Evolutionary conservation across 2,888 invertebrate species (phyloP).

Genomic region (Ariolimax columbianus): DNA sequence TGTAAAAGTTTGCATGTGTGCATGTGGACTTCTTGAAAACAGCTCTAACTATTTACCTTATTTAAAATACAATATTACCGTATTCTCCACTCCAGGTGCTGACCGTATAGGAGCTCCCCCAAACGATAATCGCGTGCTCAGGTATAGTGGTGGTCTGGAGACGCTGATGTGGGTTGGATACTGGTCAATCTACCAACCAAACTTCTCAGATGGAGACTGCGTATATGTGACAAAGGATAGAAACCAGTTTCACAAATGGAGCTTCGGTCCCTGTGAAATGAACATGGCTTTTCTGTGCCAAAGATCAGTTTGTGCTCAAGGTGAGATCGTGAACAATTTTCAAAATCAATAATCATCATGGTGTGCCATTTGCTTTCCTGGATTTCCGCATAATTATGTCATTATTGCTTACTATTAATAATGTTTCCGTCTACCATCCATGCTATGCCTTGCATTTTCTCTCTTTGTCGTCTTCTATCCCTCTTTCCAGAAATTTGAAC

Average conservation of each 20-base stretch:
- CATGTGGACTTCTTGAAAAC: no score
- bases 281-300: slow-evolving; percentile 65
- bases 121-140: slow-evolving; percentile 40
- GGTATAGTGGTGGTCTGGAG: slow-evolving; percentile 47
- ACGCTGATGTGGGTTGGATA: slow-evolving; percentile 53
- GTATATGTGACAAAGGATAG: slow-evolving; percentile 50
- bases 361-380: no score
- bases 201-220: slow-evolving; percentile 56
- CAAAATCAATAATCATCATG: background rate
- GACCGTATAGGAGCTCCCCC: slow-evolving; percentile 44
- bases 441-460: no score
- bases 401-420: no score
- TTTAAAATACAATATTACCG: no score
- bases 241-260: slow-evolving; percentile 55
- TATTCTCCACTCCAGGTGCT: slow-evolving; percentile 45
- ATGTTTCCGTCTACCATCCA: no score
- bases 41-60: no score
- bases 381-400: no score
- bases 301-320: slow-evolving; percentile 61
- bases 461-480: no score
- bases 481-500: no score
- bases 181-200: slow-evolving; percentile 59
- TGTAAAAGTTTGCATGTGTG: no score
- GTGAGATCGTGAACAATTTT: slow-evolving; percentile 46
- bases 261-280: slow-evolving; percentile 60